phyloP scores from a whole-genome alignment of 2,888 invertebrate species.

The Pammene fasciana region DNA sequence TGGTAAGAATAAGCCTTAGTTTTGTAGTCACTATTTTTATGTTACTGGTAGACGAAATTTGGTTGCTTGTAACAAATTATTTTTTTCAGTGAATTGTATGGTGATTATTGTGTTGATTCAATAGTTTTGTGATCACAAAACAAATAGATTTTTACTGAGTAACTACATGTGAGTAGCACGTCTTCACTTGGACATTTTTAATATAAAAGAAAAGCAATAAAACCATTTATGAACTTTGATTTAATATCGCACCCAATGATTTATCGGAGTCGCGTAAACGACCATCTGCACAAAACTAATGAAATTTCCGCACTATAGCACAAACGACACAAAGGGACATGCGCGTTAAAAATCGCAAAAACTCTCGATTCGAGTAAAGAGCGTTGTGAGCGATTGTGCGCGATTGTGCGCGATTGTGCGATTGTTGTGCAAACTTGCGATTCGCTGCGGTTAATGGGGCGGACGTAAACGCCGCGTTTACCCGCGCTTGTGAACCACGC shows the following conservation, averaged over 20 bases:
- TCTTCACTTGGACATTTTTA: too few species aligned
- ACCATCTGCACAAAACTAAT: constrained; percentile 77
- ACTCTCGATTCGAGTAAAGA: constrained; percentile 77
- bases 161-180: too few species aligned
- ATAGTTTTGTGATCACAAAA: too few species aligned
- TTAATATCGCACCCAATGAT: constrained; percentile 55
- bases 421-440: constrained; percentile 78
- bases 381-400: constrained; percentile 61
- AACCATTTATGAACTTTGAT: constrained; percentile 29
- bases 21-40: too few species aligned
- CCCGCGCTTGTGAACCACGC: constrained; percentile 74
- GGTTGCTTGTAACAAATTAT: too few species aligned
- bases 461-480: constrained; percentile 71
- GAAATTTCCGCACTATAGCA: constrained; percentile 70
- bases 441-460: constrained; percentile 80
- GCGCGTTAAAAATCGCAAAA: constrained; percentile 76
- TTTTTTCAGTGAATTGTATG: too few species aligned
- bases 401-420: constrained; percentile 60
- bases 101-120: too few species aligned
- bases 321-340: constrained; percentile 65
- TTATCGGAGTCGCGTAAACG: constrained; percentile 67
- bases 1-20: too few species aligned
- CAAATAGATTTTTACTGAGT: too few species aligned
- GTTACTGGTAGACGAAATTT: too few species aligned
- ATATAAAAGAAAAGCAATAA: constrained; percentile 9